Evolutionary conservation across 2,113 vertebrate genomes (phyloP).

Genomic region (Psilopsiagon aurifrons): DNA sequence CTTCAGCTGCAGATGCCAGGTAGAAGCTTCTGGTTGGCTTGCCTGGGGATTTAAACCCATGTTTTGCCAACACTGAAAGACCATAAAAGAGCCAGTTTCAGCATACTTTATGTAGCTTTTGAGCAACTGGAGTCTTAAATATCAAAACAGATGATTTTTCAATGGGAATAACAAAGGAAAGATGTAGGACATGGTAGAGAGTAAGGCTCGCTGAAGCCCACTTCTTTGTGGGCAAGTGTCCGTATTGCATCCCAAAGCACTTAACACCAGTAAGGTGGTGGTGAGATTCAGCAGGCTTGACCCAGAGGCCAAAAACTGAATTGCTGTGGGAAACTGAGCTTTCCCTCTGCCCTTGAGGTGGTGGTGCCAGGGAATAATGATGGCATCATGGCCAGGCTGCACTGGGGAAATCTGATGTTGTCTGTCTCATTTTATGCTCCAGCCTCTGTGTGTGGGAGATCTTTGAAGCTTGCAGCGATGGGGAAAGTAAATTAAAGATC

Average conservation of each 20-base stretch:
- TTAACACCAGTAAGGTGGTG: neutral
- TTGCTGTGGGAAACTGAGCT: neutral
- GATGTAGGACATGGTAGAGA: neutral
- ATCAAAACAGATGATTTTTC: neutral
- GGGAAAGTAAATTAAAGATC: slow-evolving; percentile 3
- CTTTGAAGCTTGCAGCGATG: neutral
- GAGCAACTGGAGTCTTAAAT: neutral
- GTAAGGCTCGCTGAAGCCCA: neutral
- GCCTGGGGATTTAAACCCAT: neutral
- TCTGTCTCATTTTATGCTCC: neutral
- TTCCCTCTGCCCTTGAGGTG: neutral
- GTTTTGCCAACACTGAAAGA: neutral
- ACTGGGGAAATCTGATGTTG: neutral
- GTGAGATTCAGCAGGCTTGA: neutral
- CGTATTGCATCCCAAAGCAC: neutral
- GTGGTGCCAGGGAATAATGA: neutral
- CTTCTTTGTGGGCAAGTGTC: neutral
- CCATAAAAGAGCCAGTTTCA: neutral
- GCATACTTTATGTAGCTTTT: neutral
- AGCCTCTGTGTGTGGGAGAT: neutral
- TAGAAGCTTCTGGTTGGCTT: neutral
- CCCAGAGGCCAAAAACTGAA: neutral
- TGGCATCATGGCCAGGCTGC: neutral
- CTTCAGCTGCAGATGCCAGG: neutral
- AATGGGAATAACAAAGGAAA: neutral